phyloP scores from a whole-genome alignment of 2,797 vertebrate genomes.

The Liparis tanakae region DNA sequence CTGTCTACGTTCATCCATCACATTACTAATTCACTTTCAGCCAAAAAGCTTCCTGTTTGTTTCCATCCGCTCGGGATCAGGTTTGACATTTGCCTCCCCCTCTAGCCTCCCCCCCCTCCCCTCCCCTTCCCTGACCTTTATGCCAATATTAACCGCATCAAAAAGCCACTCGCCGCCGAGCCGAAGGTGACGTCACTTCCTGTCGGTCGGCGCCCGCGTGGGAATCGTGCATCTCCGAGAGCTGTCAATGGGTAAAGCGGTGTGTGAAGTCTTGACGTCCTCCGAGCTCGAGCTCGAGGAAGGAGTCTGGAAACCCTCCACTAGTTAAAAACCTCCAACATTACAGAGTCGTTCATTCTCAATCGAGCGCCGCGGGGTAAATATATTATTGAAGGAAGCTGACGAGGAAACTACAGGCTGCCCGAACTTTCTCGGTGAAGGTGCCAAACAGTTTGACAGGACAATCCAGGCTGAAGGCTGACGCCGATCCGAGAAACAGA shows the following conservation, averaged over 20 bases:
- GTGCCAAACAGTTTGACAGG: too few relatives aligned
- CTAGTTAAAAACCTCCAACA: background rate
- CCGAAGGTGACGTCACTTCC: constrained; percentile 28
- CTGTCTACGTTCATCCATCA: constrained; percentile 60
- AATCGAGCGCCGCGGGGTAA: too few relatives aligned
- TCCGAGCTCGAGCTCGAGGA: too few relatives aligned
- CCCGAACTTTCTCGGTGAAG: too few relatives aligned
- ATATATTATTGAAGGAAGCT: too few relatives aligned
- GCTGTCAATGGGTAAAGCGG: background rate
- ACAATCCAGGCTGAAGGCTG: too few relatives aligned
- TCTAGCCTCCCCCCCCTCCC: background rate
- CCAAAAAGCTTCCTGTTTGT: constrained; percentile 44
- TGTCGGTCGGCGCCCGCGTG: background rate
- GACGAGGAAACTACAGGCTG: too few relatives aligned
- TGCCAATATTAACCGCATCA: constrained; percentile 37
- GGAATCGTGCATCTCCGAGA: background rate
- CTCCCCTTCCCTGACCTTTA: constrained; percentile 50
- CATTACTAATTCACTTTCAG: constrained; percentile 58
- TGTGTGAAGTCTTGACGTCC: background rate
- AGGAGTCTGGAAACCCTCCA: background rate
- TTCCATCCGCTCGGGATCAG: constrained; percentile 45
- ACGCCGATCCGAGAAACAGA: too few relatives aligned
- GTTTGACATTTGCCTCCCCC: constrained; percentile 56
- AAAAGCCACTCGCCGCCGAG: constrained; percentile 4
- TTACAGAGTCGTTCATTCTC: background rate